Evolutionary conservation across 2,113 vertebrate genomes (phyloP).

Genomic region (Limanda limanda): DNA sequence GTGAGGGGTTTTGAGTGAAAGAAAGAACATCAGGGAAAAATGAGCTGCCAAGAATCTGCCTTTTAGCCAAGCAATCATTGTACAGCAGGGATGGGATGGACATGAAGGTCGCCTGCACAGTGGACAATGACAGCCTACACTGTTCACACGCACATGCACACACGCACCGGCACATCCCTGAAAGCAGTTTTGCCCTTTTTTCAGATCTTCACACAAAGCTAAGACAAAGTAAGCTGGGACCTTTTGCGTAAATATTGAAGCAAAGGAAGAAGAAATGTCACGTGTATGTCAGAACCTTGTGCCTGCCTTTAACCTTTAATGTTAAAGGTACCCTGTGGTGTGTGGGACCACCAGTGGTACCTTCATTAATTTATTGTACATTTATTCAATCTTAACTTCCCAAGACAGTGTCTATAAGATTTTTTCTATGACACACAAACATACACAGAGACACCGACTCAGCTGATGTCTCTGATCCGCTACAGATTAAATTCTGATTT

Average conservation of each 20-base stretch:
- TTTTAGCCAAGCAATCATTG: constrained; percentile 46
- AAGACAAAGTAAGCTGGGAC: neutral
- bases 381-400: neutral
- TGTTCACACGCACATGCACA: neutral
- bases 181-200: neutral
- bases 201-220: neutral
- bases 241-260: neutral
- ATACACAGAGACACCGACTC: too few species aligned
- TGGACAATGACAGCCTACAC: neutral
- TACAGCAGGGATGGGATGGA: constrained; percentile 40
- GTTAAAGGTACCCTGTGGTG: neutral
- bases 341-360: neutral
- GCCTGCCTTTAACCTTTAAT: neutral
- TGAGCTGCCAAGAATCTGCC: constrained; percentile 45
- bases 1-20: constrained; percentile 15
- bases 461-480: too few species aligned
- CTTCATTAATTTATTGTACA: neutral
- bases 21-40: constrained; percentile 47
- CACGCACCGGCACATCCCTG: neutral
- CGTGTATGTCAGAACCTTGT: neutral
- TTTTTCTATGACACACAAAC: too few species aligned
- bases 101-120: constrained; percentile 31
- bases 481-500: too few species aligned
- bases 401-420: too few species aligned
- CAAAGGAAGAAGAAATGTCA: neutral